Base-by-base conservation (phyloP, 1,140 invertebrate species). In the Drosophila mauritiana region DNA sequence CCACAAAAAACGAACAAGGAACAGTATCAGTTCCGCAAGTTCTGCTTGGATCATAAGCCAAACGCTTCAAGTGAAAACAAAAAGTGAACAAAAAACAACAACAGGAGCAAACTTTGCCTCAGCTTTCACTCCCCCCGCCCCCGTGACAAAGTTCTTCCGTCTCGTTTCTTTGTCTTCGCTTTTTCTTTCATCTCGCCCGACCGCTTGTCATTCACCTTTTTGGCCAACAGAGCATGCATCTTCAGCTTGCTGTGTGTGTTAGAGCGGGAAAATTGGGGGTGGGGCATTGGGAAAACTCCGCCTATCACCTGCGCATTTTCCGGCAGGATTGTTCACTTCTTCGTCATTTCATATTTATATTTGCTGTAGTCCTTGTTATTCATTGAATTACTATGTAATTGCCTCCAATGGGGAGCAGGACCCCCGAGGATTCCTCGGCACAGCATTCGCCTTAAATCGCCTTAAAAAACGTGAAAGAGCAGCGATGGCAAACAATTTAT, bases 351-450 rank as follows among this genome's bases (percentile, higher is more conserved):
- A 70, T 42, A 70, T 57, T 70, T 72, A 42, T 70, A 70, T 46
- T 67, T 45, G 46, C 31, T 65, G 42, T 34, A 51, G 46, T 73
- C 63, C 73, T 72, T 88, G 75, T 76, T 86, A 76, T 86, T 86
- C 82, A 86, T 76, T 83, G 83, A 88, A 88, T 88, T 83, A 86
- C 79, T 79, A 79, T 76, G 76, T 83, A 88, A 86, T 83, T 88
- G 75, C 62, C 58, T 70, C 64, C 15, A 34, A 68, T 78, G 62
- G 49, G 64, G 64, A 56, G 62, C 52, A 75, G 49, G 3, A 52
- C 51, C 57, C 69, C 17, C 15, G 52, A 43, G 54, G 48, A 39
- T 37, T 15, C n/a, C 20, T 27, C 22, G 17, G 55, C 42, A 80
- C 51, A 59, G 76, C 46, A 52, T 68, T 22, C 20, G 20, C 20